Evolutionary conservation across 92 coral and sea anemone genomes (phyloP).

Genomic region (Virgularia gustaviana): DNA sequence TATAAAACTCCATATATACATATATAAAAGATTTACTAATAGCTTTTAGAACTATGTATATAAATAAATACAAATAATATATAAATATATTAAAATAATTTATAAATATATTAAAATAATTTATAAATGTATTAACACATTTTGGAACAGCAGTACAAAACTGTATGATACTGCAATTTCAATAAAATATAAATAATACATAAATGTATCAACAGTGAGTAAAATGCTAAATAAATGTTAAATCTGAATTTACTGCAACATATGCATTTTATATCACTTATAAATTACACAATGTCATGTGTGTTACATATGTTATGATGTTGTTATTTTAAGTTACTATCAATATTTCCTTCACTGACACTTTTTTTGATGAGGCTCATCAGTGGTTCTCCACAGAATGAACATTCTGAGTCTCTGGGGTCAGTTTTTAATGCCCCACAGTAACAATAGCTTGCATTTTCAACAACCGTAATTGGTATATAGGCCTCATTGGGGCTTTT

Average conservation of each 20-base stretch:
- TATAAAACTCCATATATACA: too few species aligned
- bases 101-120: too few species aligned
- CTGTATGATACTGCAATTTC: too few species aligned
- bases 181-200: too few species aligned
- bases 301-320: background rate
- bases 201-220: too few species aligned
- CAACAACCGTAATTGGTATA: conserved; percentile 53
- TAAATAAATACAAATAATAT: too few species aligned
- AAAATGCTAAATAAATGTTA: too few species aligned
- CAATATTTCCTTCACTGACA: background rate
- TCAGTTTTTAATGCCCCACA: conserved; percentile 50
- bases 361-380: background rate
- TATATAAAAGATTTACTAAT: too few species aligned
- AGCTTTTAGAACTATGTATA: too few species aligned
- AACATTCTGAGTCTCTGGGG: conserved; percentile 42
- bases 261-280: background rate
- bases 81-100: too few species aligned
- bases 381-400: background rate
- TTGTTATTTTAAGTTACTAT: background rate
- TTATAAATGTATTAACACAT: too few species aligned
- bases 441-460: conserved; percentile 43
- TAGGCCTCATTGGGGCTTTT: conserved; percentile 36
- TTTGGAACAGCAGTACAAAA: too few species aligned
- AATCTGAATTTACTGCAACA: background rate
- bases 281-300: background rate